Base-by-base conservation (phyloP, 2,797 vertebrate species). In the Sorex maritimensis region DNA sequence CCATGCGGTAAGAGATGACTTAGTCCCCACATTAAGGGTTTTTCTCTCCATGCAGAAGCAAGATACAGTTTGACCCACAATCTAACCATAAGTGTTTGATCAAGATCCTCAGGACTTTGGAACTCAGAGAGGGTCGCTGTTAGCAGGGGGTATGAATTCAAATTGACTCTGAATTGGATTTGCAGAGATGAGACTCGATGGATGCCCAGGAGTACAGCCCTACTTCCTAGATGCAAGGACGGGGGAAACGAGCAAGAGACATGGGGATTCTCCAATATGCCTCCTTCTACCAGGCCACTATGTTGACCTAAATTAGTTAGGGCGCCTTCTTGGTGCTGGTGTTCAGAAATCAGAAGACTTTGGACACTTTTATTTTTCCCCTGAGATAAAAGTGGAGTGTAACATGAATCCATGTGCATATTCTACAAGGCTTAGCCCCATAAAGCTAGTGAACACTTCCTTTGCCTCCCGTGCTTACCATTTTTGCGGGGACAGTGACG, bases 31-130 rank as follows among this genome's bases (percentile, higher is more conserved):
- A 21, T 4, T 55, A 77, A 73, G 38, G n/a, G 49, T 30, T 61
- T 41, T 11, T 80, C 44, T 85, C 61, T 82, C 24, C 10, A 41
- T 34, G 65, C 89, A 19, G 84, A 91, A 85, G 72, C 46, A 68
- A 79, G 92, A 73, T 87, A 38, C 28, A 67, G 93, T 86, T 63
- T 23, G 24, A 1, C 9, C 41, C 11, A 44, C 24, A 88, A 2
- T 75, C 21, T 93, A 49, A 69, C 30, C 14, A 30, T 28, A 6
- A 72, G 0, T 26, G 7, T 65, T 2, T 13, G 7, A 11, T 49
- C 8, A 80, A 91, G 80, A 46, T 4, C 72, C 74, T 46, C 9
- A 13, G 58, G 34, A 61, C 38, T 72, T 74, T 6, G 73, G 75
- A 28, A 75, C 12, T 67, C 52, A 9, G 38, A 46, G 8, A 58